Evolutionary conservation across 2,888 invertebrate genomes (phyloP), one percentile per base, ranked within the genome.

Genomic region (Belgica antarctica): DNA sequence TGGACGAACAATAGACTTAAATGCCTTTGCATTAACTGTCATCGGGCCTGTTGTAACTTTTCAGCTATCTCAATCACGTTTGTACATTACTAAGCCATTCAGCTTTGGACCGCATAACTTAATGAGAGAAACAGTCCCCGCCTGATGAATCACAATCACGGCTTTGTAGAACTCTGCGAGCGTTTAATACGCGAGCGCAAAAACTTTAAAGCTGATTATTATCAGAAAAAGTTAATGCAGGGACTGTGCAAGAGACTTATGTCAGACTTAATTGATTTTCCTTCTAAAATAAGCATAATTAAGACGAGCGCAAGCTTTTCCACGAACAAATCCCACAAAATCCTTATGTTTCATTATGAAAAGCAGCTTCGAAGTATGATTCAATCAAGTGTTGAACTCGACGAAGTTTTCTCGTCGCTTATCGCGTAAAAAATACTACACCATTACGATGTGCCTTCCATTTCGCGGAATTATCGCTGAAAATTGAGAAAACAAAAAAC

Each of bases 151-250:
- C 25, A 59, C n/a, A 59, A 59, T 59, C 27, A 59, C 25, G 8
- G 24, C 59, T 15, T 46, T 19, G 27, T 59, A 19, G 25, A 59
- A 27, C 2, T 2, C 3, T n/a, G 5, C 19, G 24, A 52, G 19
- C 19, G 24, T 22, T 15, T 24, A 7, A 59, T 25, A 24, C 24
- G 27, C 2, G 7, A 15, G n/a, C n/a, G 27, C 17, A 25, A 52
- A 52, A 52, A 15, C 41, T 59, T n/a, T 59, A 27, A 59, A 59
- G 59, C 59, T 59, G 59, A 59, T 59, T 59, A 25, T 15, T 4
- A 59, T 59, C 59, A 19, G 59, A 27, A 59, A 59, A 15, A 52
- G 19, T 22, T 19, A 52, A 8, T n/a, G n/a, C n/a, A n/a, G n/a
- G n/a, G n/a, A n/a, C n/a, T n/a, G n/a, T n/a, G n/a, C n/a, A n/a